Percentiles rank a stretch among this genome's conserved stretches.
Conservation (phyloP, 2,888 invertebrate genomes). For the Meteorus cinctellus region DNA sequence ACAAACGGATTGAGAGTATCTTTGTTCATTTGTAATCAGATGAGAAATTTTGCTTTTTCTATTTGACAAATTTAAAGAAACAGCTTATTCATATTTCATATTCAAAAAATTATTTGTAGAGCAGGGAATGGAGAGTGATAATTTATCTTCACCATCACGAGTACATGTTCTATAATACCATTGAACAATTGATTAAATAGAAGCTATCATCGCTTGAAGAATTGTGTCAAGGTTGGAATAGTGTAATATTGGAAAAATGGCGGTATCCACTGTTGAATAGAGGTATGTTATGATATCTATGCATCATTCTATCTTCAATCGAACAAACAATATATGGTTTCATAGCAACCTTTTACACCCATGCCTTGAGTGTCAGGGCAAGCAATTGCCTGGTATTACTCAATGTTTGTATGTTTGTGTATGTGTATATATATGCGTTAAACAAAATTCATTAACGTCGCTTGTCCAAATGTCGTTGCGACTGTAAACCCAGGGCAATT, state of each 20-base stretch:
- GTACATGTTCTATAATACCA: neutral
- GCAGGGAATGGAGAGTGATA: too few relatives aligned
- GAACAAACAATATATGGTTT: constrained; percentile 28
- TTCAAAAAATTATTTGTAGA: too few relatives aligned
- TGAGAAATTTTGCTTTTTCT: too few relatives aligned
- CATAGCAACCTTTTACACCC: constrained; percentile 25
- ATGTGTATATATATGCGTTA: neutral
- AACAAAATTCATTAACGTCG: constrained; percentile 36
- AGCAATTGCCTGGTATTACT: neutral
- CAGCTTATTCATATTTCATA: too few relatives aligned
- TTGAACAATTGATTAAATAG: neutral
- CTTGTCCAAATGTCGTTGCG: constrained; percentile 31
- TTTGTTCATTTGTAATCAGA: too few relatives aligned
- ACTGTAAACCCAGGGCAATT: constrained; percentile 62
- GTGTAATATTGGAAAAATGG: neutral
- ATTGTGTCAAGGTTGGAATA: neutral
- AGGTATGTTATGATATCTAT: neutral
- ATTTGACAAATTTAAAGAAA: too few relatives aligned
- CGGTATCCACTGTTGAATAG: neutral
- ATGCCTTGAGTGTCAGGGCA: neutral
- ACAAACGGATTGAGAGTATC: too few relatives aligned
- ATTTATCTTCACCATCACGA: too few relatives aligned
- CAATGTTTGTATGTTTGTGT: neutral
- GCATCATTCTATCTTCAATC: constrained; percentile 18
- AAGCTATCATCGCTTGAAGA: neutral